Base-by-base conservation (phyloP, 2,797 vertebrate genomes). In the Serranus cabrilla region DNA sequence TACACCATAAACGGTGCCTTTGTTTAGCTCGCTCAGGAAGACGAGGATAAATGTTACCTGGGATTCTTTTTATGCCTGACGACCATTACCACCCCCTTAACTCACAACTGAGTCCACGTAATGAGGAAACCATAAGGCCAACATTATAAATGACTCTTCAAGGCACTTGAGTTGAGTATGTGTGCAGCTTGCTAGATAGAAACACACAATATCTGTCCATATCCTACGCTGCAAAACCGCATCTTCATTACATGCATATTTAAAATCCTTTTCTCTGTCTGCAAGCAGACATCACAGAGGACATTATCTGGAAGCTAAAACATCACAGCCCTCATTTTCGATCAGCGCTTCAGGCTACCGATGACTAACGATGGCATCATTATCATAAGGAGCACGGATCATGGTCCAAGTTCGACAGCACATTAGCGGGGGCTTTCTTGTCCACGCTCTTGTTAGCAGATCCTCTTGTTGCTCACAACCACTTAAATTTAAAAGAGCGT, bases 81-180 rank as follows among this genome's bases (percentile, higher is more conserved):
- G 76, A 64, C 50, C 61, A 68, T 67, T 72, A 78, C 50, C 67
- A 61, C 59, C 50, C 67, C 63, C 70, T 85, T 54, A 67, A 74
- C 58, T 78, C 58, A n/a, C 57, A 16, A 39, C 51, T 74, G 71
- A 25, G 62, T 79, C 60, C 61, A 60, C 40, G 18, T 88, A 71
- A 91, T 80, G 73, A 89, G 76, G 50, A 87, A 88, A 88, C 74
- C 89, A 87, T 51, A 11, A 66, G 77, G 43, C 2, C 31, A 40
- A 31, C 25, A 49, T 68, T 67, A 60, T 27, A 77, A 68, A 83
- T 47, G 49, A 61, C 75, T 79, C 50, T 66, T 81, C 59, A 49
- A 80, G 68, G 37, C 37, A 23, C 42, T 63, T 27, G 20, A 75
- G 37, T 25, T 76, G 16, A 66, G 52, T 14, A 54, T 37, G 60